These are phyloP conservation scores for Platynereis dumerilii DNA, from an alignment of 2,888 invertebrate species.

Conservation along the genomic window DNA sequence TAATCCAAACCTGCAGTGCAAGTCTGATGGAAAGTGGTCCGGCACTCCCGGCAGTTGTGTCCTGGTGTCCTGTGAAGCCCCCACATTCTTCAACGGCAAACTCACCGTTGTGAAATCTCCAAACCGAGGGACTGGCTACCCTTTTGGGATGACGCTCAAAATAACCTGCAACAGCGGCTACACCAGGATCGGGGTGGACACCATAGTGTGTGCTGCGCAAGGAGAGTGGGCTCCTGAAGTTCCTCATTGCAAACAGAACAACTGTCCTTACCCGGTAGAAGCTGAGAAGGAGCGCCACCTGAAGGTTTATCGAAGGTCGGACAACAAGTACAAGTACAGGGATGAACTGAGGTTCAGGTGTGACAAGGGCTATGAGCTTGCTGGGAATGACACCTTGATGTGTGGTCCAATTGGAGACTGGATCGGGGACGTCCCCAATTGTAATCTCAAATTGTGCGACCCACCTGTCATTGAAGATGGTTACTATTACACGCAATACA, in stretches of 20 bases:
- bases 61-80: constrained; percentile 26
- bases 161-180: constrained; percentile 30
- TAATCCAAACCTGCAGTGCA: constrained; percentile 44
- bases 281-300: constrained; percentile 5
- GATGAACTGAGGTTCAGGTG: constrained; percentile 20
- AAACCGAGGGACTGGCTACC: constrained; percentile 26
- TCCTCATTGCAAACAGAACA: constrained; percentile 46
- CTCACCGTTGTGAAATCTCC: constrained; percentile 21
- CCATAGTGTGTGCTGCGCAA: constrained; percentile 40
- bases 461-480: constrained; percentile 12
- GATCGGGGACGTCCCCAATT: constrained; percentile 26
- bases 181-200: constrained; percentile 20
- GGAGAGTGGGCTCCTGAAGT: constrained; percentile 50
- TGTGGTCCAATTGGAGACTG: constrained; percentile 28
- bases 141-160: constrained; percentile 30
- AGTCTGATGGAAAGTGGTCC: constrained; percentile 54
- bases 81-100: constrained; percentile 23
- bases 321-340: constrained; percentile 11
- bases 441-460: constrained; percentile 19
- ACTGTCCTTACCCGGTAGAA: constrained; percentile 21
- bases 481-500: neutral
- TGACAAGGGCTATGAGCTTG: constrained; percentile 21
- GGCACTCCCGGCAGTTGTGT: constrained; percentile 48
- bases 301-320: constrained; percentile 5
- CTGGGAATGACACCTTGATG: constrained; percentile 13